A percentile compares a stretch with the other conserved stretches of the same genome.
These are phyloP conservation scores for Vannuccia rotundouncinata DNA, from an alignment of 2,888 invertebrate genomes.

Conservation along the genomic window DNA sequence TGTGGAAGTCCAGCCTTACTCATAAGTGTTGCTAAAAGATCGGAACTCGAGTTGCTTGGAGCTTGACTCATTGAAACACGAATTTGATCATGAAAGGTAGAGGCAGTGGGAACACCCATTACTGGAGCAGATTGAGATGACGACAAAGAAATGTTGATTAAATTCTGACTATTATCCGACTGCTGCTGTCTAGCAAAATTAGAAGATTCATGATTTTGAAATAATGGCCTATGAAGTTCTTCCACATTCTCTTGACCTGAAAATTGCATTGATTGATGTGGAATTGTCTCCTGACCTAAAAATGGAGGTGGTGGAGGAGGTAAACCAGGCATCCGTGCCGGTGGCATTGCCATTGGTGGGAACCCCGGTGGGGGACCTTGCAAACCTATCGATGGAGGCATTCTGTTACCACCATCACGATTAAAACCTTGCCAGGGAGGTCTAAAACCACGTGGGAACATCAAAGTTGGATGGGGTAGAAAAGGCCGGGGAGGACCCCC, in stretches of 20 bases:
- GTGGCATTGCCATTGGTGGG: neutral
- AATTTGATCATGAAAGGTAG: neutral
- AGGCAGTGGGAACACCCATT: neutral
- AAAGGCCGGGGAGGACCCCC: neutral
- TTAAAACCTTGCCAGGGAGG: neutral
- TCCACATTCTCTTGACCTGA: no score
- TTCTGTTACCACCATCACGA: neutral
- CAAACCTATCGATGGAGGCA: neutral
- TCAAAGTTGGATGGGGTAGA: slow-evolving; percentile 3
- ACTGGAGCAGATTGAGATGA: neutral
- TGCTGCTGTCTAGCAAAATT: neutral
- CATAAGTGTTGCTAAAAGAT: slow-evolving; percentile 35
- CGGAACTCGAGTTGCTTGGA: neutral
- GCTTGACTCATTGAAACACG: neutral
- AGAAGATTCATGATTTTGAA: no score
- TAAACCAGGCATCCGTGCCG: neutral
- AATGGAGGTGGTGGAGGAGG: neutral
- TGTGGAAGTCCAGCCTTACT: slow-evolving; percentile 29
- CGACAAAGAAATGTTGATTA: neutral
- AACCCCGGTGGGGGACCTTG: neutral
- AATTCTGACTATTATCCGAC: neutral
- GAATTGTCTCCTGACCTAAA: neutral
- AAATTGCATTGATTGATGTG: no score
- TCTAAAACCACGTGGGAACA: slow-evolving; percentile 9
- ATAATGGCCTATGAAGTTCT: no score